phyloP scores from a whole-genome alignment of 2,797 vertebrate genomes.

The Epinephelus awoara region DNA sequence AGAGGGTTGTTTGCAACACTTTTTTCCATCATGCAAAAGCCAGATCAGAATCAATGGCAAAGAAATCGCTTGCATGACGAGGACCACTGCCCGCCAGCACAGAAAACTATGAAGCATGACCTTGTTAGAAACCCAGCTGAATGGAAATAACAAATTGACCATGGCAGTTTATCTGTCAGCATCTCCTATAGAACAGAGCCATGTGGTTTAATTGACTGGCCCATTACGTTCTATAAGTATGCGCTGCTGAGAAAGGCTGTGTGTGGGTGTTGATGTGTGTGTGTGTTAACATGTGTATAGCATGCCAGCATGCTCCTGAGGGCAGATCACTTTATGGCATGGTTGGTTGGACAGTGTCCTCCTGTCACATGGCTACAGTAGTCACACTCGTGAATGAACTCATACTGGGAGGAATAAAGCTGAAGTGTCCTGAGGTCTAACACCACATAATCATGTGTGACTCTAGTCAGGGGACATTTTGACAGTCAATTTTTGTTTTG shows the following conservation, averaged over 20 bases:
- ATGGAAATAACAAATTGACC: conserved; percentile 28
- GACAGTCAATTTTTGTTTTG: neutral
- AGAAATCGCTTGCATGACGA: neutral
- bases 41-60: neutral
- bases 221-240: neutral
- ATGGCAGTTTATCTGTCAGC: conserved; percentile 12
- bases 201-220: conserved; percentile 21
- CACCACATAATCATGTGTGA: neutral
- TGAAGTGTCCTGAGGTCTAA: neutral
- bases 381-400: conserved; percentile 34
- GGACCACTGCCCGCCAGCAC: neutral
- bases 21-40: neutral
- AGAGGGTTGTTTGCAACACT: neutral
- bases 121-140: conserved; percentile 18
- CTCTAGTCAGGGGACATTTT: neutral
- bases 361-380: conserved; percentile 32
- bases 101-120: conserved; percentile 15
- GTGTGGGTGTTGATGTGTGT: conserved; percentile 16
- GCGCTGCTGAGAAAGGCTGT: conserved; percentile 7
- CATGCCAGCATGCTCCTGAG: conserved; percentile 27
- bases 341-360: conserved; percentile 50
- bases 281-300: conserved; percentile 42
- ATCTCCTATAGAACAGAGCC: conserved; percentile 12
- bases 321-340: conserved; percentile 54
- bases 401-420: neutral